phyloP scores from a whole-genome alignment of 2,113 vertebrate species.

The Nestor notabilis region DNA sequence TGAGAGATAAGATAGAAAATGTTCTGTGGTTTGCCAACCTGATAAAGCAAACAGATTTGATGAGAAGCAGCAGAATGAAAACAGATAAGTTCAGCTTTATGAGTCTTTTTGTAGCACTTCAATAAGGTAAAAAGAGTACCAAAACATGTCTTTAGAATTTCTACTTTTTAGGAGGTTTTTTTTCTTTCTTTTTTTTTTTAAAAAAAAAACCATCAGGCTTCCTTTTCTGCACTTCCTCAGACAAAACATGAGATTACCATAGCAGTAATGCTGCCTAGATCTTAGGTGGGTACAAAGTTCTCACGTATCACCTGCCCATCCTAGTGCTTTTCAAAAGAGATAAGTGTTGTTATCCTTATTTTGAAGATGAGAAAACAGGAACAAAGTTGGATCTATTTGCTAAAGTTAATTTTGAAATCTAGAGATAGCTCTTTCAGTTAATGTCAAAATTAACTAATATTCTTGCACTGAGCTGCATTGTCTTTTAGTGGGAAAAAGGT shows the following conservation, averaged over 20 bases:
- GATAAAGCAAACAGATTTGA: slow-evolving; percentile 32
- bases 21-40: neutral
- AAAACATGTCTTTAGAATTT: neutral
- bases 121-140: neutral
- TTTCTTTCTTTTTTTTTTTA: too few relatives aligned
- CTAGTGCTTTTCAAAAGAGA: neutral
- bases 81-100: slow-evolving; percentile 28
- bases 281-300: neutral
- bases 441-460: neutral
- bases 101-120: neutral
- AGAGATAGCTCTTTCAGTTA: neutral
- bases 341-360: neutral
- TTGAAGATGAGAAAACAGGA: neutral
- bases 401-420: neutral
- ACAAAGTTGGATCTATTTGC: neutral
- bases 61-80: slow-evolving; percentile 19
- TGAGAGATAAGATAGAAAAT: slow-evolving; percentile 27
- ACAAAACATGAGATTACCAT: neutral
- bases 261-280: neutral
- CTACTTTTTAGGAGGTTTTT: neutral
- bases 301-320: neutral
- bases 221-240: neutral
- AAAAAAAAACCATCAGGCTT: neutral
- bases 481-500: neutral
- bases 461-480: neutral